phyloP scores from a whole-genome alignment of 2,888 invertebrate genomes.

The Lamellibrachia columna region DNA sequence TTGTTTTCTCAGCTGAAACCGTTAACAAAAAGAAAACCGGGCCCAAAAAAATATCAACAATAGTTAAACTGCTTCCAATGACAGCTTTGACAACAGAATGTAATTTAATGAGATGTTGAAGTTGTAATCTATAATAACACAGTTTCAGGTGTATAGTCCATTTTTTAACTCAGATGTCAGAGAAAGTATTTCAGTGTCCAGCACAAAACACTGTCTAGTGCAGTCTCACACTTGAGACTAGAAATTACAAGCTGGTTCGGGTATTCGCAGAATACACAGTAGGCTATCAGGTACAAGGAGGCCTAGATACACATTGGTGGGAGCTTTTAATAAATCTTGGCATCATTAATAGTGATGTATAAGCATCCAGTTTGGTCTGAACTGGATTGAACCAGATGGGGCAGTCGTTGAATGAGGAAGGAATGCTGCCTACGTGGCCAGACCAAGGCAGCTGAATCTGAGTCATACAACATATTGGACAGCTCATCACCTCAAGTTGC shows the following conservation, averaged over 20 bases:
- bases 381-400: not conserved
- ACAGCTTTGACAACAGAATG: no score
- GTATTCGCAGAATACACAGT: not conserved
- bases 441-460: not conserved
- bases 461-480: not conserved
- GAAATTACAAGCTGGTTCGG: not conserved
- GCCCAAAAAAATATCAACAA: not conserved
- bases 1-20: not conserved
- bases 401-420: not conserved
- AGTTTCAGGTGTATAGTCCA: not conserved
- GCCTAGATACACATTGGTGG: not conserved
- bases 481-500: not conserved
- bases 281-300: not conserved
- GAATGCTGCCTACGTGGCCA: not conserved
- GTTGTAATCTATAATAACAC: not conserved
- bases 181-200: not conserved
- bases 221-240: not conserved
- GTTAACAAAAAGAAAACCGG: not conserved
- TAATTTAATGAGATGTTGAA: not conserved
- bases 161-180: not conserved
- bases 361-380: not conserved
- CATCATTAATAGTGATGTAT: constrained; percentile 1
- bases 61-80: no score
- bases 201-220: not conserved
- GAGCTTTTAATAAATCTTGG: not conserved